Conservation (phyloP, 2,888 invertebrate species). For the Heliconius ismenius region DNA sequence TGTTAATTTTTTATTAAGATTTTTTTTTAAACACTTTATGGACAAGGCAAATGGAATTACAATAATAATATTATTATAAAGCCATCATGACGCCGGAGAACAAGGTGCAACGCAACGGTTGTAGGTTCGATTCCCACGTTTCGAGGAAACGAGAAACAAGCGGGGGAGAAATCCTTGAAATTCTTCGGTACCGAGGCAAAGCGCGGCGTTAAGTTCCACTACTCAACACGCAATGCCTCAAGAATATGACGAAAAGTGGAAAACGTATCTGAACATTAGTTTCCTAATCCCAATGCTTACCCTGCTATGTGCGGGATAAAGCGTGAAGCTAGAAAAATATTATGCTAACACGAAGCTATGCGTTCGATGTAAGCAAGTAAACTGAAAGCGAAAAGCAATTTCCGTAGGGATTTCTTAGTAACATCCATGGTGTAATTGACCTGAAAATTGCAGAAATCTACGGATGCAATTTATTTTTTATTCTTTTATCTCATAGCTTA, state of each 20-base stretch:
- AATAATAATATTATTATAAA: too few species aligned
- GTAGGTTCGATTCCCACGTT: too few species aligned
- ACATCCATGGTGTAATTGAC: slow-evolving; percentile 5
- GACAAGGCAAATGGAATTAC: too few species aligned
- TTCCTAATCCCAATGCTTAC: not conserved
- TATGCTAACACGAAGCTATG: not conserved
- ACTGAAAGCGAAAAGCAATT: slow-evolving; percentile 26
- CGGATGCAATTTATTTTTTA: not conserved
- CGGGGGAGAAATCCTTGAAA: too few species aligned
- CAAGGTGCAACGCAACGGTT: too few species aligned
- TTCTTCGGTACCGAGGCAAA: not conserved
- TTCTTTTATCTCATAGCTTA: not conserved
- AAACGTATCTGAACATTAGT: not conserved
- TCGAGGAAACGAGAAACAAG: too few species aligned
- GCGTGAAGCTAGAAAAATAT: not conserved
- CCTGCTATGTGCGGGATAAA: not conserved
- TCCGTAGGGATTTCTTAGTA: slow-evolving; percentile 22
- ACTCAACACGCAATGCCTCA: not conserved
- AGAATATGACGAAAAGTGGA: not conserved
- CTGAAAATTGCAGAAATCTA: slow-evolving; percentile 24
- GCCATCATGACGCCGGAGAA: too few species aligned
- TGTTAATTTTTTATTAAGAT: not conserved
- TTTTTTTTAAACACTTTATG: not conserved
- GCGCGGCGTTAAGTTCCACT: not conserved
- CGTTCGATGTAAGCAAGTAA: slow-evolving; percentile 19